Evolutionary conservation across 2,888 invertebrate species (phyloP), one percentile per base, ranked within the genome.

Genomic region (Tromatobia lineatoria): DNA sequence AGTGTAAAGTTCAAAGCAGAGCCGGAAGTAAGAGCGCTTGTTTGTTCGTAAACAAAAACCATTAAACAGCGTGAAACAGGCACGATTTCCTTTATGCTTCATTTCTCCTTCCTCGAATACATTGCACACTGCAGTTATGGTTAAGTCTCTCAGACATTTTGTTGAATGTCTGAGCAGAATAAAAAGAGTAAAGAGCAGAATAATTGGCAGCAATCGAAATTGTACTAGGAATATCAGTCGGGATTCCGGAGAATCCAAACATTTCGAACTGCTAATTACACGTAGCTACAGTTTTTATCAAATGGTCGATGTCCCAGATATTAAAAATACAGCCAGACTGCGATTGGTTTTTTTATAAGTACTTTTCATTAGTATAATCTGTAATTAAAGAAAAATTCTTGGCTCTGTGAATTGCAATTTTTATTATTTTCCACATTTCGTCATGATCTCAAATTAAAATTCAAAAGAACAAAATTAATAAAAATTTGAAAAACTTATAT

Each of bases 1-100:
- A 29, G 59, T 29, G n/a, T n/a, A 29, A 8, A 15, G 18, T 61
- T 61, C 11, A 61, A 10, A 61, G 38, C 18, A 34, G 18, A 61
- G 45, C 20, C 42, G 8, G 38, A 54, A 45, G 15, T 45, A 34
- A 70, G 38, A 57, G 29, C 13, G 10, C 11, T 71, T 71, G 42
- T 57, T 71, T 57, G 54, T 25, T 47, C 59, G 29, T 13, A 8
- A 29, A 20, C 59, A 47, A 74, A 38, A 25, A 34, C 25, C n/a
- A 42, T 38, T 23, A 50, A 50, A 50, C 38, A n/a, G 7, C 50
- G 20, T 18, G 10, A 6, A 34, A 47, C 50, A 38, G 7, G 64
- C 38, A 20, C 64, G 47, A 75, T 64, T 75, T 38, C 20, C 75
- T 64, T 50, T 50, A 38, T 18, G 61, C 59, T 64, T 61, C 50